Evolutionary conservation across 1,140 invertebrate species (phyloP), one percentile per base, ranked within the genome.

Genomic region (Calliphora vicina): DNA sequence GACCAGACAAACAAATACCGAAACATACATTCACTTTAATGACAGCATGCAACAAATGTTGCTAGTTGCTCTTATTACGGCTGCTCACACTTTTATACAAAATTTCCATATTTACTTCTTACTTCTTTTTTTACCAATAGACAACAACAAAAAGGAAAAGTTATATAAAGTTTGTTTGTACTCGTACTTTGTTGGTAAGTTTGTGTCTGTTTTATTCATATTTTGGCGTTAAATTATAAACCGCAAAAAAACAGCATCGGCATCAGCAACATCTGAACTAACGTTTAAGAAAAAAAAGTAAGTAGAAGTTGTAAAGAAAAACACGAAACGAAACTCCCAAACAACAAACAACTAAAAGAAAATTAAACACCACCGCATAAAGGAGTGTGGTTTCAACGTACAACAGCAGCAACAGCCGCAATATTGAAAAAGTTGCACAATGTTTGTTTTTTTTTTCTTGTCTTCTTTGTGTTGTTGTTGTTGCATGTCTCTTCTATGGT

Each of bases 191-290:
- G 17, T 76, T 78, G 35, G 20, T 23, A 23, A 23, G n/a, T 23
- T 67, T 67, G n/a, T 67, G 4, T 57, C 17, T 57, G 17, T 67
- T 67, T 67, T 43, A 45, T 78, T 78, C 42, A 78, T 78, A 78
- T 78, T 78, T 78, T 78, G 74, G 74, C 74, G 74, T 78, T 78
- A 78, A 78, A 78, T 45, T 78, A 43, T 78, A 78, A 78, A 78
- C 74, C 74, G 20, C 74, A 78, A 78, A 76, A 43, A 20, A 78
- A 45, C 26, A 13, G 9, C 74, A 45, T 17, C 13, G 4, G 25
- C 45, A 12, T 13, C 43, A 12, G 17, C 45, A 50, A 50, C 45
- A 17, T 50, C 45, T 13, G 3, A 50, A n/a, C 1, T 15, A n/a
- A 17, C 25, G 20, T 67, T 25, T 25, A 67, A 23, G n/a, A 67